phyloP scores from a whole-genome alignment of 2,797 vertebrate species.

The Micrastur ruficollis region DNA sequence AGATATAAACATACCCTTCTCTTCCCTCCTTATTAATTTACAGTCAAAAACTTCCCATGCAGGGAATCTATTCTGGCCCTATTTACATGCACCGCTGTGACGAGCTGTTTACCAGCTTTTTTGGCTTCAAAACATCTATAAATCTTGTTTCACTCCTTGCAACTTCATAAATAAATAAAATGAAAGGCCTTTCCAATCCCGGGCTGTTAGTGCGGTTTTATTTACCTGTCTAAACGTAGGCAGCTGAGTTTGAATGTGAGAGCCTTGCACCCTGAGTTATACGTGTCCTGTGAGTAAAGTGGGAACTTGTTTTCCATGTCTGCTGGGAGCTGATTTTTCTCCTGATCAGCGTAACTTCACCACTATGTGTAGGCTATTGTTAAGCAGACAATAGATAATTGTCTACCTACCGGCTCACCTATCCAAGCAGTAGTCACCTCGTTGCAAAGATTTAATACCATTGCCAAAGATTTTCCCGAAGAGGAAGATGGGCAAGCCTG shows the following conservation, averaged over 20 bases:
- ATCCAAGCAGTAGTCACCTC: background rate
- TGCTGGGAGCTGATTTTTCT: background rate
- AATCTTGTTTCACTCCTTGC: background rate
- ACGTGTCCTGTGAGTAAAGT: background rate
- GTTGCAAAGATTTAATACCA: background rate
- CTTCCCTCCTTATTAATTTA: background rate
- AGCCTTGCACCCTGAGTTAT: background rate
- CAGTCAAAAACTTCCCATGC: background rate
- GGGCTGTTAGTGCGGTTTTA: background rate
- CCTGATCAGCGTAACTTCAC: background rate
- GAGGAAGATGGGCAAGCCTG: background rate
- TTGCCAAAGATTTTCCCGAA: constrained; percentile 3
- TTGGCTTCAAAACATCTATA: background rate
- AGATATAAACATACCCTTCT: background rate
- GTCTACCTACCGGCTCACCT: background rate
- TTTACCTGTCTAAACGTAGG: background rate
- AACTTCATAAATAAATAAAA: background rate
- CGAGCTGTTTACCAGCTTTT: background rate
- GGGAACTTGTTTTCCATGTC: background rate
- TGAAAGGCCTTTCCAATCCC: background rate
- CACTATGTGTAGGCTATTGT: background rate
- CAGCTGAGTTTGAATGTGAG: background rate
- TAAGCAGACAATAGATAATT: background rate
- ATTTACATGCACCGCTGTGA: background rate
- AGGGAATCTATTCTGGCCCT: background rate